Evolutionary conservation across 2,113 vertebrate genomes (phyloP), one percentile per base, ranked within the genome.

Genomic region (Noctilio leporinus): DNA sequence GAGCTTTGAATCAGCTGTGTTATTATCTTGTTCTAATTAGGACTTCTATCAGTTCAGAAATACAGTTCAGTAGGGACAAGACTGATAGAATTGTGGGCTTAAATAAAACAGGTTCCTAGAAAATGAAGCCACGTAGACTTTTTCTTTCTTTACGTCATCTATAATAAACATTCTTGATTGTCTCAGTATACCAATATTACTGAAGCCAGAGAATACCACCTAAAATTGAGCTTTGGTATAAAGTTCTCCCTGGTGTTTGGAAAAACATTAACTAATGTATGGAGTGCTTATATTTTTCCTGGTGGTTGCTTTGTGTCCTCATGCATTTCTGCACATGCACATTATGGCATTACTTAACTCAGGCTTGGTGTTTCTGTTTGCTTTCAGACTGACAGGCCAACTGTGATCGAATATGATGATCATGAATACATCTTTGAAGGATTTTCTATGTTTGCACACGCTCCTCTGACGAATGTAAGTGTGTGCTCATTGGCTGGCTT

Each of bases 351-450:
- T 51, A 55, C 69, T 92, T 85, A 67, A 95, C 53, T 77, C 26
- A 33, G 10, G 11, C 59, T 77, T 96, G 89, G 33, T 91, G 33
- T 33, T 82, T 91, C 53, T 95, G 93, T 96, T 98, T 67, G 88
- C 92, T 94, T 98, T 78, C 97, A 99, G 99, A 99, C 99, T 0
- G 99, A 99, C 97, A 97, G 99, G 90, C 99, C 99, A 24, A 99
- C 99, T 5, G 99, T 99, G 96, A 99, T 99, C 81, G 99, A 99
- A 95, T 99, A 99, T 47, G 99, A 99, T 64, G 99, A 99, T 97
- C 99, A 99, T 5, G 99, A 99, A 95, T 99, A 99, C 93, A 99
- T 99, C 97, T 99, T 99, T 90, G 99, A 99, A 98, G 99, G 99
- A 16, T 99, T 99, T 98, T 99, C 99, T 7, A 99, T 99, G 96